phyloP scores from a whole-genome alignment of 2,888 invertebrate species.

The Eucera pruinosa region DNA sequence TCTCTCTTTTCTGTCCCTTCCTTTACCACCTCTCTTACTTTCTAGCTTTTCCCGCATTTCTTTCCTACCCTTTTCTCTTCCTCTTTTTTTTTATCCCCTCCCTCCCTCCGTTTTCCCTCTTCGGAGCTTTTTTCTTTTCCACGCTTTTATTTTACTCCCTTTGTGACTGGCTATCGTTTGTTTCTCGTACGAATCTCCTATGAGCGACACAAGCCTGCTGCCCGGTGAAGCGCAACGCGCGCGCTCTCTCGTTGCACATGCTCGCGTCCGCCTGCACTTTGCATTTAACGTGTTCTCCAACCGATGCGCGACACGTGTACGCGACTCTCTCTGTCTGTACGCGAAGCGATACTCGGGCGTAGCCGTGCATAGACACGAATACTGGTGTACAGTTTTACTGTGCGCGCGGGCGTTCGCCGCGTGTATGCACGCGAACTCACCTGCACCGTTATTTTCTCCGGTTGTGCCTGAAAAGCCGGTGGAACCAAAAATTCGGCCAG shows the following conservation, averaged over 20 bases:
- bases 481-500: constrained; percentile 42
- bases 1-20: not conserved
- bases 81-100: not conserved
- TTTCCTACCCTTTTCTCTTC: not conserved
- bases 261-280: constrained; percentile 46
- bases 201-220: constrained; percentile 42
- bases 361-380: not conserved
- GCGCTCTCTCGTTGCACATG: constrained; percentile 14
- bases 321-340: too few species aligned
- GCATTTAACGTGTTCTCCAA: constrained; percentile 49
- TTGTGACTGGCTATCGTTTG: constrained; percentile 70
- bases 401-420: constrained; percentile 16
- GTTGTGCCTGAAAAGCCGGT: constrained; percentile 51
- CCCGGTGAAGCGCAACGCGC: constrained; percentile 50
- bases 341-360: too few species aligned
- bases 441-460: constrained; percentile 60
- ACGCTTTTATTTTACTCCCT: constrained; percentile 62
- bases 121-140: constrained; percentile 36
- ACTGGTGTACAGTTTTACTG: not conserved
- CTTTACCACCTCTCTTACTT: not conserved
- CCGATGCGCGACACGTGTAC: constrained; percentile 28
- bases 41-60: not conserved
- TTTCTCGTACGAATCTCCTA: constrained; percentile 66
- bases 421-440: constrained; percentile 42
- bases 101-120: not conserved